Base-by-base conservation (phyloP, 1,140 invertebrate genomes). In the Brachionus plicatilis region DNA sequence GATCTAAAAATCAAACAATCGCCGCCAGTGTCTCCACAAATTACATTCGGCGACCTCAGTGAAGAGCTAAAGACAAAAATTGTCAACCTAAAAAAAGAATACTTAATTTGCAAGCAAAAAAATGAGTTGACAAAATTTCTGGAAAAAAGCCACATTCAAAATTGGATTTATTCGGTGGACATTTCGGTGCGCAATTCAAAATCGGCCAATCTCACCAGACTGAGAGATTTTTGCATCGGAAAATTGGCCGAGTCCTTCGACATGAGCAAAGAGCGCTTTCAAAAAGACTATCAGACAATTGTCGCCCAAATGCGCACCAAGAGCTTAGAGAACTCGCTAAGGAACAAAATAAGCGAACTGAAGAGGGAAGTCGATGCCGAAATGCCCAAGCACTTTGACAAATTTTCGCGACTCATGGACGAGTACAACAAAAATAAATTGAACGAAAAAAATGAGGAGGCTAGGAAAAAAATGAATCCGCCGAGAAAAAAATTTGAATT, bases 401-500 rank as follows among this genome's bases (percentile, higher is more conserved):
- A 76, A 76, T 76, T 29, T 12, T 27, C 72, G 2, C 43, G 27
- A 6, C 24, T 27, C 1, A 12, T 50, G 8, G 72, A 76, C 24
- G 72, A 76, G 27, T 76, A 37, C n/a, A 76, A 17, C 24, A 47
- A 50, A 29, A 29, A 20, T 27, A 76, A 76, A 27, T 12, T 20
- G 8, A 76, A 50, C 12, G 45, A 76, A 27, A 20, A 45, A 50
- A 47, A 47, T 76, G 72, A 76, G 20, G 72, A 76, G n/a, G 1
- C 43, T 11, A 47, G 45, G 20, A 76, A 76, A 50, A 76, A 76
- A 50, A 47, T 76, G 20, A 76, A 76, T 50, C 72, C 72, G 17
- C 72, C 72, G n/a, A 76, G 72, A 33, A 76, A 50, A 76, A 76
- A 76, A 76, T 76, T 76, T 12, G 72, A 76, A 53, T 76, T 76